Base-by-base conservation (phyloP, 2,888 invertebrate species). In the Spodoptera exigua region DNA sequence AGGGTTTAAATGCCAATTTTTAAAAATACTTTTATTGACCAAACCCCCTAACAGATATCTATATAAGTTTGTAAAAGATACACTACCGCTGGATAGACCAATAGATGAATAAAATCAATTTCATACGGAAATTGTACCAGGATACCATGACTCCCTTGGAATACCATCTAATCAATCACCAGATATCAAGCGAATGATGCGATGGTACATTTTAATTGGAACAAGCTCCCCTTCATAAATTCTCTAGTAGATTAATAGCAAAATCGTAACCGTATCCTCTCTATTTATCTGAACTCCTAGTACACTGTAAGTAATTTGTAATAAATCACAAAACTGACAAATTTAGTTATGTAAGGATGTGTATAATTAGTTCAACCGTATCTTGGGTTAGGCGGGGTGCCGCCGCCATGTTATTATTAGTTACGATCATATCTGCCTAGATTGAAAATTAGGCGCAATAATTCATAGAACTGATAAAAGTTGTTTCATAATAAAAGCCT, bases 271-370 rank as follows among this genome's bases (percentile, higher is more conserved):
- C 21, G 11, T 47, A 51, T 54, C 36, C n/a, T 13, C 40, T 51
- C 17, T 51, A 44, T 67, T 67, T 53, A 53, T 40, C 44, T 52
- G 21, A 43, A 48, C 58, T 51, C 37, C 45, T 21, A 35, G 39
- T 47, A 62, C 39, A 21, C 39, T 44, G 16, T 34, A 21, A 49
- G 16, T 27, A 43, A 69, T 70, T 49, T 43, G 37, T 36, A 58
- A 72, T 72, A 44, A 59, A 54, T 66, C 54, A 54, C 4, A 13
- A 17, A 16, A 51, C 41, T 67, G 51, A 67, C 54, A 68, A 59
- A 54, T 60, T 59, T 59, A 71, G 67, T 54, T 39, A n/a, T 7
- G 27, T 60, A 72, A 61, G 51, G 36, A n/a, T 7, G 27, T 48
- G 14, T 21, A 34, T 16, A 40, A 18, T 17, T n/a, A 16, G 37